Conservation (phyloP, 2,113 vertebrate genomes). For the Laticauda laticaudata region DNA sequence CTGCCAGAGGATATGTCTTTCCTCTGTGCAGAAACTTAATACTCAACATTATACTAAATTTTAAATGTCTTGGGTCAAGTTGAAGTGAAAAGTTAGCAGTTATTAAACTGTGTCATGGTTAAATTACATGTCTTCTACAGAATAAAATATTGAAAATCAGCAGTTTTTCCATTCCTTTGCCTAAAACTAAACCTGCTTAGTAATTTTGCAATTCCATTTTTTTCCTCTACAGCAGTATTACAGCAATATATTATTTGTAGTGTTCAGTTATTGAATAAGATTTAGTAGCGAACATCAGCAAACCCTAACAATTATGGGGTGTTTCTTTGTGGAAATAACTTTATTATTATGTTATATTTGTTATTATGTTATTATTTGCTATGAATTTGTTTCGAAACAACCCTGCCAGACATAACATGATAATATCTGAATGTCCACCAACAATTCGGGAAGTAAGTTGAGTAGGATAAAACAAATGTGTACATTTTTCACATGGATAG, state of each 20-base stretch:
- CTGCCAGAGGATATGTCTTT: not conserved
- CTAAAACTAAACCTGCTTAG: constrained; percentile 28
- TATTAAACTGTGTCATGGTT: constrained; percentile 13
- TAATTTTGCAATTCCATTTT: constrained; percentile 50
- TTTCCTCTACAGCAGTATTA: constrained; percentile 27
- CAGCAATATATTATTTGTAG: constrained; percentile 58
- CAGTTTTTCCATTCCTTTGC: constrained; percentile 15
- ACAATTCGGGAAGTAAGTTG: constrained; percentile 14
- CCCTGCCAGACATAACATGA: constrained; percentile 33
- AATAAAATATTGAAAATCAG: constrained; percentile 46
- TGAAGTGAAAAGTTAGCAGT: constrained; percentile 3
- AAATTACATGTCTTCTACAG: constrained; percentile 17
- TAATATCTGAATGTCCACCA: constrained; percentile 40
- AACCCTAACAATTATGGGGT: constrained; percentile 54
- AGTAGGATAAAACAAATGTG: constrained; percentile 9
- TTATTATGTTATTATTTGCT: constrained; percentile 22
- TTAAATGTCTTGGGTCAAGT: not conserved
- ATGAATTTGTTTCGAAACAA: constrained; percentile 48
- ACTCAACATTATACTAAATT: not conserved
- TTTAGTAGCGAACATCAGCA: constrained; percentile 24
- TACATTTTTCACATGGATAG: constrained; percentile 20
- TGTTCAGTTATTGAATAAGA: constrained; percentile 45
- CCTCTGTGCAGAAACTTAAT: not conserved
- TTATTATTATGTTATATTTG: constrained; percentile 34
- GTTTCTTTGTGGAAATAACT: constrained; percentile 52